Evolutionary conservation across 2,888 invertebrate genomes (phyloP).

Genomic region (Halictus quadricinctus): DNA sequence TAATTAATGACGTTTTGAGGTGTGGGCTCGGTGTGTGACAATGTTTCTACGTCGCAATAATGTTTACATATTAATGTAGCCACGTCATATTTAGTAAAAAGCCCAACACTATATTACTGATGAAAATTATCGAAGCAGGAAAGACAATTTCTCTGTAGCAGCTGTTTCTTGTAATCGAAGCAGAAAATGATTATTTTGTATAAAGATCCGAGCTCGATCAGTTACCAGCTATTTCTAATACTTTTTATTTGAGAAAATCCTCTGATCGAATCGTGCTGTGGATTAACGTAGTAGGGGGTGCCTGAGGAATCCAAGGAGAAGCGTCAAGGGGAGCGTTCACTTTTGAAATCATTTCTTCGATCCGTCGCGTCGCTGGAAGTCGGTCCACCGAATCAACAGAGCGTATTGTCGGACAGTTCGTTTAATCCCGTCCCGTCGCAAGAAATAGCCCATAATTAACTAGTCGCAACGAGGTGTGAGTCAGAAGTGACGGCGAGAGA

Average conservation of each 20-base stretch:
- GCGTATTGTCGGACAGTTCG: conserved; percentile 25
- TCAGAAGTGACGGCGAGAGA: conserved; percentile 47
- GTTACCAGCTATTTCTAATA: neutral
- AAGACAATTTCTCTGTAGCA: no score
- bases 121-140: no score
- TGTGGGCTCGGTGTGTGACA: no score
- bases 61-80: no score
- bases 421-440: conserved; percentile 27
- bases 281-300: neutral
- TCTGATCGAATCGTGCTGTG: neutral
- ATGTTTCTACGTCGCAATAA: no score
- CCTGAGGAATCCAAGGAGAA: neutral
- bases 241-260: neutral
- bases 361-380: neutral
- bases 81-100: no score
- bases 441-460: conserved; percentile 59
- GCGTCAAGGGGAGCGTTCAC: neutral
- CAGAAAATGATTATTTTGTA: neutral
- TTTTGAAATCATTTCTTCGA: conserved; percentile 17
- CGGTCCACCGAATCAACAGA: conserved; percentile 21
- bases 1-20: no score
- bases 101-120: no score
- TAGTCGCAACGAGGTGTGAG: conserved; percentile 53
- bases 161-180: no score
- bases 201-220: neutral